Conservation (phyloP, 2,888 invertebrate genomes). For the Germaria angustata region DNA sequence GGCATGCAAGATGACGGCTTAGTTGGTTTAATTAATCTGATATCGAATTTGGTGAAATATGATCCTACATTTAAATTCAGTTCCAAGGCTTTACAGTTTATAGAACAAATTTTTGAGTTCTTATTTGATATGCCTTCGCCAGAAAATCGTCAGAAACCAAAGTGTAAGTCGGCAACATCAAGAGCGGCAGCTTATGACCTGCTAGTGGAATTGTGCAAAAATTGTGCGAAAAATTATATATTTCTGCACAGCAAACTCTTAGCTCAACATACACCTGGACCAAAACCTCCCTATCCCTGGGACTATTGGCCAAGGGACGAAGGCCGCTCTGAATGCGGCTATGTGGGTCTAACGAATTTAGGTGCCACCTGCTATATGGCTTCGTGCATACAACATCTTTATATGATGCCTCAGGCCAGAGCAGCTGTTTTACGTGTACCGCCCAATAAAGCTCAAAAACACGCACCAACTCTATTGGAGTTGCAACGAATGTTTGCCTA, state of each 20-base stretch:
- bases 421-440: constrained; percentile 90
- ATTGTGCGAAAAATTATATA: constrained; percentile 91
- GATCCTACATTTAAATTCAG: constrained; percentile 92
- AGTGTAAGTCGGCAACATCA: constrained; percentile 94
- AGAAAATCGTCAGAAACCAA: constrained; percentile 90
- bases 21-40: constrained; percentile 91
- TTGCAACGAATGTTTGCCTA: constrained; percentile 97
- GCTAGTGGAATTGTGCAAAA: constrained; percentile 91
- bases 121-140: constrained; percentile 95
- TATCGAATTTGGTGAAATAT: constrained; percentile 93
- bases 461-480: constrained; percentile 90
- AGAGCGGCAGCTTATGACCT: constrained; percentile 95
- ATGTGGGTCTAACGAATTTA: constrained; percentile 95
- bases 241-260: constrained; percentile 90
- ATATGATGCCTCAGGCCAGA: constrained; percentile 97
- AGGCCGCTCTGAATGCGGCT: constrained; percentile 95
- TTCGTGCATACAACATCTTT: constrained; percentile 97
- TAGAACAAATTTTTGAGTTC: constrained; percentile 88
- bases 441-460: constrained; percentile 86
- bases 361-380: constrained; percentile 99
- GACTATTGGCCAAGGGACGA: constrained; percentile 99
- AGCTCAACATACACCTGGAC: constrained; percentile 91
- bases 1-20: constrained; percentile 94
- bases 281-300: constrained; percentile 94
- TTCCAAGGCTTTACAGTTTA: constrained; percentile 84